Percentiles rank a stretch among this genome's conserved stretches.
phyloP scores from a whole-genome alignment of 2,797 vertebrate species.

The Semotilus atromaculatus region DNA sequence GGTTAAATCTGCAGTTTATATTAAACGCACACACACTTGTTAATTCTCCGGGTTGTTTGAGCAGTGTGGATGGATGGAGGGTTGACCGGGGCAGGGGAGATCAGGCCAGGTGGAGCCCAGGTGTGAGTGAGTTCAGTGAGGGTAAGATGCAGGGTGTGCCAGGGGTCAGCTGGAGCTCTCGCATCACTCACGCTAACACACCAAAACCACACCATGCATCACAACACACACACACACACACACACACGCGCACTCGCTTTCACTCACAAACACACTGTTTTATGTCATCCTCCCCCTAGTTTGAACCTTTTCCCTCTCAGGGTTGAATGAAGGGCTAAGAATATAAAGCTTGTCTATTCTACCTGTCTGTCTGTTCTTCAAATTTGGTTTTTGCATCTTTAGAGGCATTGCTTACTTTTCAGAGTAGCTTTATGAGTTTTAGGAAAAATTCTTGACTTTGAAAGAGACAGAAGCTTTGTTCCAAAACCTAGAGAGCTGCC shows the following conservation, averaged over 20 bases:
- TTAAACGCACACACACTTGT: conserved; percentile 13
- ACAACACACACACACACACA: conserved; percentile 25
- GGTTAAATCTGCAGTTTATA: conserved; percentile 13
- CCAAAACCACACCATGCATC: conserved; percentile 50
- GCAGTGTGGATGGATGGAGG: conserved; percentile 38
- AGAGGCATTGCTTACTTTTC: neutral
- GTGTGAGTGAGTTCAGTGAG: conserved; percentile 58
- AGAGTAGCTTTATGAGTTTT: neutral
- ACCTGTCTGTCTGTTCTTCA: no score
- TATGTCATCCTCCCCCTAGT: neutral
- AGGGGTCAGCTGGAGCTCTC: conserved; percentile 56
- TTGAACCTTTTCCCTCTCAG: neutral
- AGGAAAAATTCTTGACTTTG: neutral
- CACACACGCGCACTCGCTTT: neutral
- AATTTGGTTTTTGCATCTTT: neutral
- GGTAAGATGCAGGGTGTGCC: conserved; percentile 50
- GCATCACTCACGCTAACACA: conserved; percentile 48
- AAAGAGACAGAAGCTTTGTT: neutral
- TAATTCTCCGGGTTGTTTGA: conserved; percentile 26
- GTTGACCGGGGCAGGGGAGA: conserved; percentile 48
- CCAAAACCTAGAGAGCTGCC: neutral
- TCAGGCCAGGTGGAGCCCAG: conserved; percentile 52
- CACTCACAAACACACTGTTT: neutral
- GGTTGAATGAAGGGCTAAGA: neutral
- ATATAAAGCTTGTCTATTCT: no score